phyloP scores from a whole-genome alignment of 2,797 vertebrate species.

The Tachyglossus aculeatus region DNA sequence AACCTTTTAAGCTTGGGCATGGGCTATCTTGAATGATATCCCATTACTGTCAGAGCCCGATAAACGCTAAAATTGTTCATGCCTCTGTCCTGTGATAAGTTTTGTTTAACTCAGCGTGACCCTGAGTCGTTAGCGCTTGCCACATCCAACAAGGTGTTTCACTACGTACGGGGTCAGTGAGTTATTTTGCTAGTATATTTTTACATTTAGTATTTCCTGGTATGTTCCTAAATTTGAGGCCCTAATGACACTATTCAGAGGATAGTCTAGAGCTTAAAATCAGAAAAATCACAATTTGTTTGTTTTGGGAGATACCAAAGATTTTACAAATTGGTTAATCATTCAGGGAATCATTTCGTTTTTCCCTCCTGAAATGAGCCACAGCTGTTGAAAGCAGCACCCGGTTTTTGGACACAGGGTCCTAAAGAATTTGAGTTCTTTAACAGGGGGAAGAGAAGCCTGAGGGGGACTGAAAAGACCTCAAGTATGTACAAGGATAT shows the following conservation, averaged over 20 bases:
- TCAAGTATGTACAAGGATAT: neutral
- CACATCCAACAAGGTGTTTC: neutral
- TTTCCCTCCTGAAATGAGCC: neutral
- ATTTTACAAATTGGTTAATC: neutral
- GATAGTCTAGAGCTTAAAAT: conserved; percentile 18
- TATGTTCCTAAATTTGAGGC: conserved; percentile 6
- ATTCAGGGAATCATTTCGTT: neutral
- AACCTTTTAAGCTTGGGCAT: neutral
- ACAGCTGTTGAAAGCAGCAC: neutral
- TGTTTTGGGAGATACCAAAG: neutral
- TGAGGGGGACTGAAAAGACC: neutral
- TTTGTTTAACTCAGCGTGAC: neutral
- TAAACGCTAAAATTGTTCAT: neutral
- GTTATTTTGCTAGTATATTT: neutral
- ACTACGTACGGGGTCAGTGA: neutral
- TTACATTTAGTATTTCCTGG: neutral
- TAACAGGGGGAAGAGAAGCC: neutral
- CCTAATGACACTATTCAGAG: neutral
- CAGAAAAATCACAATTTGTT: neutral
- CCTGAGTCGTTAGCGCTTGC: too few species aligned
- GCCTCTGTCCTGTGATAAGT: neutral
- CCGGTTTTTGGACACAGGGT: neutral
- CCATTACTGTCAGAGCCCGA: neutral
- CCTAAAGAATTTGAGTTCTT: neutral
- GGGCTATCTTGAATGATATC: neutral